phyloP scores from a whole-genome alignment of 2,797 vertebrate genomes.

The Anguilla pacifica region DNA sequence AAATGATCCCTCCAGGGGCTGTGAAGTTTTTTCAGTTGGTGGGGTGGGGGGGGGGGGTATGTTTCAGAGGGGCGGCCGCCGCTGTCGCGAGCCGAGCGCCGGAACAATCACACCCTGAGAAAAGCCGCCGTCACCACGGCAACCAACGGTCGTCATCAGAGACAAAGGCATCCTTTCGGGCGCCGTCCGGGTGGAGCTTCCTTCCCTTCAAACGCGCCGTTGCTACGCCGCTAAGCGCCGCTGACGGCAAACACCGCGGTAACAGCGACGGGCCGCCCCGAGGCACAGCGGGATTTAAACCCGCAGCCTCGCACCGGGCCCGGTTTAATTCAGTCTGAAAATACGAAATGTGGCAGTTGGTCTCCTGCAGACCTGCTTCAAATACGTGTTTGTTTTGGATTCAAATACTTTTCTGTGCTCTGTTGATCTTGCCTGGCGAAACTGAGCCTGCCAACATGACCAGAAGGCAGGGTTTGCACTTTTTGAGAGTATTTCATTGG shows the following conservation, averaged over 20 bases:
- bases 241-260: not conserved
- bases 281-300: not conserved
- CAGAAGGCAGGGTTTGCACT: no score
- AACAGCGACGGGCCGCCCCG: no score
- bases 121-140: constrained; percentile 13
- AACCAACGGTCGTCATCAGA: not conserved
- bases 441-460: no score
- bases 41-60: not conserved
- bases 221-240: no score
- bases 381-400: no score
- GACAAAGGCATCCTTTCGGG: constrained; percentile 17
- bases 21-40: constrained; percentile 10
- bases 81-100: no score
- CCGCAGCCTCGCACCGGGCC: not conserved
- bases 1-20: not conserved
- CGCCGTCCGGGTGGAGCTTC: not conserved
- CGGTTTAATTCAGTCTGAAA: no score
- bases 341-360: not conserved
- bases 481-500: no score
- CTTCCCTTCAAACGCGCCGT: not conserved
- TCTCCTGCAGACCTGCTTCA: no score
- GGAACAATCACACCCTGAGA: not conserved
- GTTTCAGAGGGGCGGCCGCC: not conserved
- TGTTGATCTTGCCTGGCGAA: no score
- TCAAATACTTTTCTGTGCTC: no score